phyloP scores from a whole-genome alignment of 2,888 invertebrate species.

The Eugnorisma glareosa region DNA sequence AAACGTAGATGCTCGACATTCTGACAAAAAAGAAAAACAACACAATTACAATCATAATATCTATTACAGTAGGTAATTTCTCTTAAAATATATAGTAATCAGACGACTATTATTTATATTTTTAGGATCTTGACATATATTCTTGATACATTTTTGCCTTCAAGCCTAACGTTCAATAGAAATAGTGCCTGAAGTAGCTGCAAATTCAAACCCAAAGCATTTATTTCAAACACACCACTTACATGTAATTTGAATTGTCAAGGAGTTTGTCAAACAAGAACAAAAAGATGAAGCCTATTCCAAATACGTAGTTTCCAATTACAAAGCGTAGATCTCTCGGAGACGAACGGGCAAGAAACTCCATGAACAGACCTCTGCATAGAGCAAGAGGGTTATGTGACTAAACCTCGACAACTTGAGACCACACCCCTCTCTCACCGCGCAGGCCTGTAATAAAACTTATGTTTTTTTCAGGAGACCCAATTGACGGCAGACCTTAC shows the following conservation, averaged over 20 bases:
- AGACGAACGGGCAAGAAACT: neutral
- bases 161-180: neutral
- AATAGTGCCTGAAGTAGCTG: neutral
- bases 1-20: neutral
- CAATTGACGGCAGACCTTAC: constrained; percentile 78
- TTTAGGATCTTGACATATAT: constrained; percentile 18
- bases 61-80: constrained; percentile 5
- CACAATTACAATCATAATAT: constrained; percentile 22
- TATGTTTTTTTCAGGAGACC: constrained; percentile 76
- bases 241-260: neutral
- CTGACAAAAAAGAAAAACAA: constrained; percentile 9
- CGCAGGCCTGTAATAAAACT: neutral
- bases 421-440: neutral
- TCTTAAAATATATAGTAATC: neutral
- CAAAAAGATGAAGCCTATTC: neutral
- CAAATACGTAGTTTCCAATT: neutral
- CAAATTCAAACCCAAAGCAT: neutral
- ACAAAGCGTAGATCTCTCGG: neutral
- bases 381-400: neutral
- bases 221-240: neutral
- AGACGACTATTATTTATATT: neutral
- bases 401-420: neutral
- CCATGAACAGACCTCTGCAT: neutral
- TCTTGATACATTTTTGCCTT: neutral
- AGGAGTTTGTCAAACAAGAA: too few species aligned